These are phyloP conservation scores for Scaptomyza flava DNA, from an alignment of 2,888 invertebrate genomes.

Conservation along the genomic window DNA sequence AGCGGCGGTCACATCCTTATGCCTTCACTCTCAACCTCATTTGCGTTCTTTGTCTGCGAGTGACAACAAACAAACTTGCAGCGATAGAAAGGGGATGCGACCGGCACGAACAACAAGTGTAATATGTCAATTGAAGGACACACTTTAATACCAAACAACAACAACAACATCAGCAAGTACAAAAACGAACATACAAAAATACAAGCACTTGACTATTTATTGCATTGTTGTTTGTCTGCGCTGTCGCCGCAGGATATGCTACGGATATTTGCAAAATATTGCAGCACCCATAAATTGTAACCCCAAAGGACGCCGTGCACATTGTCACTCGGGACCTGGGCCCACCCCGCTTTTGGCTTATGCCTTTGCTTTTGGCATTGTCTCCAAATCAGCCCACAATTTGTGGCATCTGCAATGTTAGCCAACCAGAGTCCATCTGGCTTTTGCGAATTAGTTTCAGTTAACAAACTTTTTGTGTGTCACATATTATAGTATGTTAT, in stretches of 20 bases:
- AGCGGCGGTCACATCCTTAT: constrained; percentile 8
- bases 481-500: neutral
- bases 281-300: constrained; percentile 76
- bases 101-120: constrained; percentile 63
- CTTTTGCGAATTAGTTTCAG: neutral
- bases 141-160: constrained; percentile 39
- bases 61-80: constrained; percentile 24
- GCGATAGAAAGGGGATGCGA: constrained; percentile 56
- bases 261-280: constrained; percentile 79
- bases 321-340: constrained; percentile 41
- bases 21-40: constrained; percentile 6
- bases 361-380: constrained; percentile 30
- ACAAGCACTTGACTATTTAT: constrained; percentile 70
- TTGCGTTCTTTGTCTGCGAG: constrained; percentile 42
- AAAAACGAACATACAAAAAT: constrained; percentile 23
- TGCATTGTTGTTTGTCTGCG: constrained; percentile 69
- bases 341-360: constrained; percentile 24
- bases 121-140: constrained; percentile 78
- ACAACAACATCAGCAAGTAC: constrained; percentile 20
- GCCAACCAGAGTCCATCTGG: constrained; percentile 19
- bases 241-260: constrained; percentile 74
- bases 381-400: constrained; percentile 61
- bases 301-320: constrained; percentile 55
- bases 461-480: constrained; percentile 3
- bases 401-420: constrained; percentile 48